Conservation (phyloP, 1,140 invertebrate genomes). For the Pseudomyrmex flavicornis region DNA sequence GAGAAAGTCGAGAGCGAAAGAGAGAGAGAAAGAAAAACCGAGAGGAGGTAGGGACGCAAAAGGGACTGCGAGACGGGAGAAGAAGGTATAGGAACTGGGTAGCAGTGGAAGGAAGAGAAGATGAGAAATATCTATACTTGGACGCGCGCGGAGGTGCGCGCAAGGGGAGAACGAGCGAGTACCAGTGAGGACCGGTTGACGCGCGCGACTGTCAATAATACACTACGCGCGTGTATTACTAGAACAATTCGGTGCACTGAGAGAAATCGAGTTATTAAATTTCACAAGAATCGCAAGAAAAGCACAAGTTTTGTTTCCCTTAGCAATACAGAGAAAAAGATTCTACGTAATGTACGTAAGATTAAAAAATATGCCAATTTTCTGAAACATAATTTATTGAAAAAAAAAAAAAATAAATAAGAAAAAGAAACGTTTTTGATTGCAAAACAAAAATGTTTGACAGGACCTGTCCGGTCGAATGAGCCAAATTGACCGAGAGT, state of each 20-base stretch:
- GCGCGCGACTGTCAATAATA: conserved; percentile 51
- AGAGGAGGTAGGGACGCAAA: conserved; percentile 8
- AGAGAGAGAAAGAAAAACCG: conserved; percentile 5
- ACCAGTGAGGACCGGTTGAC: conserved; percentile 51
- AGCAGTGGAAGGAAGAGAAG: conserved; percentile 11
- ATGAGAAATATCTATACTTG: conserved; percentile 12
- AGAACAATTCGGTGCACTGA: conserved; percentile 38
- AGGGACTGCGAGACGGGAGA: conserved; percentile 8
- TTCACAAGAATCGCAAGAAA: too few relatives aligned
- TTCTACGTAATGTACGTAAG: neutral
- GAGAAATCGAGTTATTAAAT: neutral
- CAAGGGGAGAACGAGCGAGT: conserved; percentile 23
- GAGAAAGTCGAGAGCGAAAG: conserved; percentile 39
- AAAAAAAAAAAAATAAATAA: too few relatives aligned
- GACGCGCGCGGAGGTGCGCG: conserved; percentile 19
- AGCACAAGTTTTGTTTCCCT: neutral
- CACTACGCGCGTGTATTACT: conserved; percentile 27
- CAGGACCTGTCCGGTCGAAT: conserved; percentile 20
- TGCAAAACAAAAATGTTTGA: neutral
- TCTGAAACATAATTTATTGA: too few relatives aligned
- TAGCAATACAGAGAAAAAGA: neutral
- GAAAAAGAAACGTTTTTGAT: neutral
- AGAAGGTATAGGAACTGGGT: neutral
- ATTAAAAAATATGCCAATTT: too few relatives aligned
- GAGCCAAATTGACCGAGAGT: conserved; percentile 20